Base-by-base conservation (phyloP, 2,888 invertebrate genomes). In the Belgica antarctica region DNA sequence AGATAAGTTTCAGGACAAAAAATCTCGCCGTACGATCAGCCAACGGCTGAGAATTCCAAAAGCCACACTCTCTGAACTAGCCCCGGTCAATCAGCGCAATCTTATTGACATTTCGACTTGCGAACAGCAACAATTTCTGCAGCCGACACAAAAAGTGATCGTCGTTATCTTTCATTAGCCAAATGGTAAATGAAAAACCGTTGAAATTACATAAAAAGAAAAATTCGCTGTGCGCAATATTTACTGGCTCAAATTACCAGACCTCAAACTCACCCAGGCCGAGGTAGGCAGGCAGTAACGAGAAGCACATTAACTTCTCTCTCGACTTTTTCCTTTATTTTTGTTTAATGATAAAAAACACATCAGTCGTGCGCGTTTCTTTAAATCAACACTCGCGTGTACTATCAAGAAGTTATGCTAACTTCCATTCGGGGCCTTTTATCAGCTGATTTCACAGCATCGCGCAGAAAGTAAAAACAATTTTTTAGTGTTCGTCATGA, bases 391-490 rank as follows among this genome's bases (percentile, higher is more conserved):
- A 24, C 19, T 52, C 24, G 10, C 41, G 41, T 52, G 47, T 15
- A 15, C 5, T 15, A n/a, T n/a, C 36, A 24, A 34, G 47, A 27
- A 65, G 34, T 65, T 65, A 65, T 65, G 65, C 65, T 47, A 65
- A 65, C 65, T 65, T 24, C 46, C 46, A n/a, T n/a, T n/a, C n/a
- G n/a, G n/a, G 12, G 5, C 34, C 46, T 27, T 28, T 46, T 47
- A 66, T 66, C 66, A 66, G 66, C 66, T 66, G 52, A 15, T 41
- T 41, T 41, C n/a, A n/a, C n/a, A n/a, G n/a, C n/a, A n/a, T n/a
- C 41, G 41, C 10, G 12, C 15, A 4, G 41, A 41, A 41, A 41
- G 41, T 15, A 41, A 34, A 8, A 7, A 34, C 34, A n/a, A n/a
- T n/a, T n/a, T n/a, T n/a, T n/a, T n/a, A n/a, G n/a, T n/a, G n/a